phyloP scores from a whole-genome alignment of 2,797 vertebrate species.

The Cirrhinus mrigala region DNA sequence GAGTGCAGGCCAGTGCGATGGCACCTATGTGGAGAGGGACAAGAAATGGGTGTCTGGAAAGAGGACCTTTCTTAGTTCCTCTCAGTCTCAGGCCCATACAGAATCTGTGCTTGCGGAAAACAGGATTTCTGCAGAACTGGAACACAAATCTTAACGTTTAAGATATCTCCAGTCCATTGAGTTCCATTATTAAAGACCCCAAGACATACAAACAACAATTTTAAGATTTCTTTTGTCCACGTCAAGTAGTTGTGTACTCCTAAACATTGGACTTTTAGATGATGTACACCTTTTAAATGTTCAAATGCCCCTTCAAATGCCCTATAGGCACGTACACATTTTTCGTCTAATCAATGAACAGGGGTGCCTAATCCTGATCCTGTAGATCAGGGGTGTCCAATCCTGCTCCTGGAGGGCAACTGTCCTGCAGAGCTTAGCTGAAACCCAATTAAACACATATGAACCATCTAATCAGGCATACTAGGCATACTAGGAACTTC shows the following conservation, averaged over 20 bases:
- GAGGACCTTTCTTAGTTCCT: not conserved
- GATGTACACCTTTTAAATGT: not conserved
- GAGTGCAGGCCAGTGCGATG: conserved; percentile 18
- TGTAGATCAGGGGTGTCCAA: no score
- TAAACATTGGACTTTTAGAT: not conserved
- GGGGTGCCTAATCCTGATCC: not conserved
- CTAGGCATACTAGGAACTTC: no score
- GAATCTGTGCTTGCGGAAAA: not conserved
- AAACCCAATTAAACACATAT: no score
- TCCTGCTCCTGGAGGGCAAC: no score
- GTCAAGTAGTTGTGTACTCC: not conserved
- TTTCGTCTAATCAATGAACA: not conserved
- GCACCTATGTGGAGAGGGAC: conserved; percentile 35
- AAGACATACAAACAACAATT: not conserved
- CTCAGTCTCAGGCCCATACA: not conserved
- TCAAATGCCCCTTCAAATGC: not conserved
- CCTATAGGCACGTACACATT: not conserved
- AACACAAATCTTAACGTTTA: not conserved
- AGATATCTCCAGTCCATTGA: not conserved
- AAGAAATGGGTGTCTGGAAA: not conserved
- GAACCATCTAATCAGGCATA: no score
- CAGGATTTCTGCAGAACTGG: not conserved
- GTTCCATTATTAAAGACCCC: conserved; percentile 13
- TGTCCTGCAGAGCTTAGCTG: no score
- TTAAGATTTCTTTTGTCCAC: not conserved